Evolutionary conservation across 2,888 invertebrate genomes (phyloP), one percentile per base, ranked within the genome.

Genomic region (Anticlea derivata): DNA sequence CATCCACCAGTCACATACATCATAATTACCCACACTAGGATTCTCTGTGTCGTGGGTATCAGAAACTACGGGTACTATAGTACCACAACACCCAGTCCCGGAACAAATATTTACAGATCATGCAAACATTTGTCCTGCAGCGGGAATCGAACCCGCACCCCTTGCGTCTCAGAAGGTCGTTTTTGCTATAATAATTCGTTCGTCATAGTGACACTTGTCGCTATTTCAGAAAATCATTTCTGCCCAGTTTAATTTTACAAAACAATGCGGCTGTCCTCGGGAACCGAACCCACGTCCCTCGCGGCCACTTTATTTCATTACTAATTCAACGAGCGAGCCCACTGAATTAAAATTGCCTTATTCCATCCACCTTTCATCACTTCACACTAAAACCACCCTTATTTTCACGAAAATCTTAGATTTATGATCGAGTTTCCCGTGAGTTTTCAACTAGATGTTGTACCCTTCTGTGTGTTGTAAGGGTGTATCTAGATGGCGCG

Each of bases 231-330:
- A 8, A 41, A 12, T 6, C 13, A n/a, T n/a, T 44, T 17, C 3
- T 31, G 7, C 52, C 58, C 34, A 60, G 68, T 70, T 74, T 70
- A 73, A 76, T 76, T 70, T 69, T 61, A 57, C 65, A 62, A 66
- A 71, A 70, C 70, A 70, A 68, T 60, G 55, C 55, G 37, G 8
- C 62, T 60, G 58, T 61, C 63, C 51, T 66, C 67, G 66, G 60
- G 68, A 72, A 70, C 69, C 58, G 73, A 75, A 69, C 69, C 57
- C 60, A 47, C 48, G 60, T 70, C 87, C 85, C 88, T 45, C 31
- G 74, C 53, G 87, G 61, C 78, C 86, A 85, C 85, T 87, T 82
- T 56, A 80, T 72, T 72, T 72, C 74, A 81, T 87, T 83, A 84
- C 80, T 79, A 83, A 86, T 86, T 83, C 81, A 78, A 73, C 70